phyloP scores from a whole-genome alignment of 2,888 invertebrate species.

The Clivina fossor region DNA sequence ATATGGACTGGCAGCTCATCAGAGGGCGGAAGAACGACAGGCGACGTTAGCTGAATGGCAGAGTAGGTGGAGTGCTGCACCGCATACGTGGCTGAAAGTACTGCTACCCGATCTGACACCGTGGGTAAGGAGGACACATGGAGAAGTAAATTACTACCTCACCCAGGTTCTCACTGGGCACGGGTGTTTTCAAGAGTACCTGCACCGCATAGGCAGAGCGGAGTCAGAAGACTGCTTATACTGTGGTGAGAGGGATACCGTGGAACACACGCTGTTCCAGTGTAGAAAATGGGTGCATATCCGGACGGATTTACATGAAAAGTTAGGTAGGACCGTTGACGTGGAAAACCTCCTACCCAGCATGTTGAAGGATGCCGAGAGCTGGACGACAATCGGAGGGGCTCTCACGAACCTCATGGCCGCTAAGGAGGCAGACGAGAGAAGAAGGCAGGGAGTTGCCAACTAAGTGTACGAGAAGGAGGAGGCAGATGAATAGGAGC shows the following conservation, averaged over 20 bases:
- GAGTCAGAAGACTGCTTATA: background rate
- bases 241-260: background rate
- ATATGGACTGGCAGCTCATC: too few relatives aligned
- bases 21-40: background rate
- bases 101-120: background rate
- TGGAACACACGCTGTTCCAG: background rate
- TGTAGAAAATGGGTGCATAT: background rate
- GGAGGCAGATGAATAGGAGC: too few relatives aligned
- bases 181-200: constrained; percentile 1
- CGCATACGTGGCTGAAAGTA: background rate
- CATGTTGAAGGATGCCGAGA: background rate
- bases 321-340: background rate
- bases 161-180: background rate
- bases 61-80: background rate
- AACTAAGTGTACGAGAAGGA: too few relatives aligned
- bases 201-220: background rate
- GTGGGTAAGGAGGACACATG: background rate
- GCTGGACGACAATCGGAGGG: background rate
- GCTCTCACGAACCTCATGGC: background rate
- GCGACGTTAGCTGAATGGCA: background rate
- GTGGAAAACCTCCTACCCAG: background rate
- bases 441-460: too few relatives aligned
- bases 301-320: background rate
- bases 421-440: background rate
- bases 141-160: background rate